Evolutionary conservation across 2,797 vertebrate species (phyloP).

Genomic region (Acrocephalus scirpaceus): DNA sequence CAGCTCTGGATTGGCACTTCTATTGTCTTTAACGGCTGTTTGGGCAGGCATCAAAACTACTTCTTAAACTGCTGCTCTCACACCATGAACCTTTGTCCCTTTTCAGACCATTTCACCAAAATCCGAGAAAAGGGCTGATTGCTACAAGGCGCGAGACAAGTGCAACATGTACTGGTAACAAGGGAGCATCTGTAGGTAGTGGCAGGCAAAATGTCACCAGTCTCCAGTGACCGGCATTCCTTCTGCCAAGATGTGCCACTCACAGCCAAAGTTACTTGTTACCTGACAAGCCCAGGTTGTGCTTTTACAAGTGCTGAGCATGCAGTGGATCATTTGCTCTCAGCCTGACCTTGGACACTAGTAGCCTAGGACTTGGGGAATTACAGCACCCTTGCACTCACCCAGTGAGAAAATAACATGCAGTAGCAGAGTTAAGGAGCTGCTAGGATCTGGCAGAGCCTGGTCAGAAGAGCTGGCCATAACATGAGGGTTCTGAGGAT

Average conservation of each 20-base stretch:
- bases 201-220: slow-evolving; percentile 26
- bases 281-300: background rate
- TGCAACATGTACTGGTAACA: background rate
- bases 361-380: background rate
- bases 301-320: background rate
- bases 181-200: background rate
- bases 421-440: background rate
- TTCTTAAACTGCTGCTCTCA: background rate
- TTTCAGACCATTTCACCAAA: slow-evolving; percentile 58
- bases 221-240: background rate
- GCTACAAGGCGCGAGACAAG: slow-evolving; percentile 36
- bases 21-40: background rate
- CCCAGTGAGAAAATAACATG: background rate
- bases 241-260: slow-evolving; percentile 15
- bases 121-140: slow-evolving; percentile 48
- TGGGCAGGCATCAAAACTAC: background rate
- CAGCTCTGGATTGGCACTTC: background rate
- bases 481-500: background rate
- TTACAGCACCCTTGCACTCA: background rate
- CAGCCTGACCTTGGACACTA: background rate
- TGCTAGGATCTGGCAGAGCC: background rate
- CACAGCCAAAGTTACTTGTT: background rate
- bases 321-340: background rate
- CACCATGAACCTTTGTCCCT: background rate
- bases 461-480: background rate